A percentile compares a stretch with the other conserved stretches of the same genome.
Evolutionary conservation across 2,797 vertebrate genomes (phyloP).

Genomic region (Poeciliopsis paucimaculata): DNA sequence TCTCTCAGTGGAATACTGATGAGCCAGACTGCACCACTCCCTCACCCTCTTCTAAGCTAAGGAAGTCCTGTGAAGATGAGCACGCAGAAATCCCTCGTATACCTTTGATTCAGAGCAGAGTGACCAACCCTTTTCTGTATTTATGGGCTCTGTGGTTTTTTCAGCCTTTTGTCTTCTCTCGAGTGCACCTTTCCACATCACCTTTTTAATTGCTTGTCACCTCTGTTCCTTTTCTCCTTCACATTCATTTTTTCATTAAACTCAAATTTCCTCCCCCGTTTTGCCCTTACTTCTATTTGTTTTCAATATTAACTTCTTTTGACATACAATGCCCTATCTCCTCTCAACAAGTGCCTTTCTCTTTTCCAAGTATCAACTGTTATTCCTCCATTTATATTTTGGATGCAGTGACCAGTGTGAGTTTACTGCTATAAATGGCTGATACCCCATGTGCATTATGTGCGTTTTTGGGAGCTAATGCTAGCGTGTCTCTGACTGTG

Average conservation of each 20-base stretch:
- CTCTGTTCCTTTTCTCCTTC: constrained; percentile 15
- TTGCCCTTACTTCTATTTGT: neutral
- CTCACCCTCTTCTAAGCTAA: constrained; percentile 51
- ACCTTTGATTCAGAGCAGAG: constrained; percentile 44
- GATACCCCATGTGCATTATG: neutral
- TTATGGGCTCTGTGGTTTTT: constrained; percentile 50
- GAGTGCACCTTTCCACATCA: constrained; percentile 31
- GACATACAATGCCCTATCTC: neutral
- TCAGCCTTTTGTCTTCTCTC: constrained; percentile 37
- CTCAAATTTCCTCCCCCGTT: neutral
- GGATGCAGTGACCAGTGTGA: constrained; percentile 1
- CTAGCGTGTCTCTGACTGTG: constrained; percentile 32
- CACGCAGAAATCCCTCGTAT: constrained; percentile 41
- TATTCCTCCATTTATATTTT: neutral
- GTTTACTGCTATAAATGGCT: constrained; percentile 14
- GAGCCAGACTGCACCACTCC: constrained; percentile 68
- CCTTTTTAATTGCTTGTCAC: constrained; percentile 37
- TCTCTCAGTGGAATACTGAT: constrained; percentile 67
- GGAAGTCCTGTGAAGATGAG: constrained; percentile 53
- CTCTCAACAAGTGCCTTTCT: neutral
- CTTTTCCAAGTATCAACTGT: constrained; percentile 3
- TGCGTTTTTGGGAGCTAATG: constrained; percentile 14
- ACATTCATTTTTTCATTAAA: constrained; percentile 14
- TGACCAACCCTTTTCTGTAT: constrained; percentile 43
- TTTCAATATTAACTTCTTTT: constrained; percentile 6